These are phyloP conservation scores for Agrenia bidenticulata DNA, from an alignment of 2,888 invertebrate species.

Conservation along the genomic window DNA sequence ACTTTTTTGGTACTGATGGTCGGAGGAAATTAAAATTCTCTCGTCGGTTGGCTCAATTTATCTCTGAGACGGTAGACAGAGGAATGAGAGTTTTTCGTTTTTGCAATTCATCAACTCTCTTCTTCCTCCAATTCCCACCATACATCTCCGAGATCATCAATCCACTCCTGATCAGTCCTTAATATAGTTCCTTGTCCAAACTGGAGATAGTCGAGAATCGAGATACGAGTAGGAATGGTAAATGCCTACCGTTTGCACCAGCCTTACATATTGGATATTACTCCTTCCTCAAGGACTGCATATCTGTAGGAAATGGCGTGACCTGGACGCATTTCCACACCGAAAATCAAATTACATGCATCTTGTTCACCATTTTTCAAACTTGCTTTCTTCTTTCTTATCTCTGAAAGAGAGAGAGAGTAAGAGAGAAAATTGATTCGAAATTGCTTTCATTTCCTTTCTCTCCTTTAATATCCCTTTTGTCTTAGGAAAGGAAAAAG, in stretches of 20 bases:
- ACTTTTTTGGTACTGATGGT: conserved; percentile 7
- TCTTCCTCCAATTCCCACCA: conserved; percentile 52
- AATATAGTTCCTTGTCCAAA: neutral
- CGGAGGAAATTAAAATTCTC: conserved; percentile 54
- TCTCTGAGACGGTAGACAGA: conserved; percentile 50
- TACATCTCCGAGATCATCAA: conserved; percentile 54
- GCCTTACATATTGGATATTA: neutral
- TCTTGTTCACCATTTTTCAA: conserved; percentile 44
- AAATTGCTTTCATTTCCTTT: conserved; percentile 21
- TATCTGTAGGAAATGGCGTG: conserved; percentile 49
- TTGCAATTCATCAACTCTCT: conserved; percentile 54
- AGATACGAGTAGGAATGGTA: neutral
- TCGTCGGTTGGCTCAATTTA: conserved; percentile 52
- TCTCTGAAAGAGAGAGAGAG: neutral
- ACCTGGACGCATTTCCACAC: conserved; percentile 52
- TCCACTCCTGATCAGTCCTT: conserved; percentile 46
- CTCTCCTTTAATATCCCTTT: conserved; percentile 11
- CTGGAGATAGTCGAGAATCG: neutral
- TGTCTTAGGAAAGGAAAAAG: neutral
- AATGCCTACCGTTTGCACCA: neutral
- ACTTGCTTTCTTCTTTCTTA: conserved; percentile 7
- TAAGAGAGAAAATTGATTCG: conserved; percentile 4
- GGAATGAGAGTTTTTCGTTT: conserved; percentile 53
- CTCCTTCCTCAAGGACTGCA: neutral
- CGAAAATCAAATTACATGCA: conserved; percentile 53